These are phyloP conservation scores for Anguilla pacifica DNA, from an alignment of 2,797 vertebrate species.

Conservation along the genomic window DNA sequence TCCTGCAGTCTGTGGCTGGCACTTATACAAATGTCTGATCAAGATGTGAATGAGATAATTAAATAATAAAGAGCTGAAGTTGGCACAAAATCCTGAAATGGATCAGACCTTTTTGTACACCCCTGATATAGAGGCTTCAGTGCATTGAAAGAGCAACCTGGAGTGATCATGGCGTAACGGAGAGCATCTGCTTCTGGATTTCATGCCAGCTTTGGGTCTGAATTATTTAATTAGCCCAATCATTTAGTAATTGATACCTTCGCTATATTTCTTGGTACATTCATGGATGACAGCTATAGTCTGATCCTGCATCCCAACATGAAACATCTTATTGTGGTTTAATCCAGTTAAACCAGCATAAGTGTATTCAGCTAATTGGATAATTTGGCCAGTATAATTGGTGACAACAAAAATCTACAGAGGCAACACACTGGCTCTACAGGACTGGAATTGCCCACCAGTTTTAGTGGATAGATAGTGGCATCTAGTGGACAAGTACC, in stretches of 20 bases:
- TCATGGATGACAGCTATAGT: background rate
- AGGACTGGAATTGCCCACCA: background rate
- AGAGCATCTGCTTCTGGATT: background rate
- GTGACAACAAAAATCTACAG: background rate
- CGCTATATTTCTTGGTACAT: background rate
- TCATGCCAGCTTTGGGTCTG: background rate
- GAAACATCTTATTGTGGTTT: background rate
- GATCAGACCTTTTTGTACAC: background rate
- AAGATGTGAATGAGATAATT: background rate
- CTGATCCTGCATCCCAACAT: background rate
- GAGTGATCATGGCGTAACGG: background rate
- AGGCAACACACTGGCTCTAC: background rate
- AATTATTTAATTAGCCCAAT: background rate
- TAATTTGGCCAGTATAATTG: background rate
- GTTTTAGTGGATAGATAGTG: constrained; percentile 15
- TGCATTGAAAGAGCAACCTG: background rate
- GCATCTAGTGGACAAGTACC: constrained; percentile 31
- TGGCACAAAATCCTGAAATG: background rate
- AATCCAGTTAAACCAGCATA: background rate
- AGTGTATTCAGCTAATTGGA: background rate
- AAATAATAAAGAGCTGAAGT: background rate
- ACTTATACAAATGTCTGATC: background rate
- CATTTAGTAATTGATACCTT: background rate
- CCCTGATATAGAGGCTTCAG: background rate
- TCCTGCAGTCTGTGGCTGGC: background rate